Conservation (phyloP, 2,797 vertebrate species). For the Lutjanus argentimaculatus region DNA sequence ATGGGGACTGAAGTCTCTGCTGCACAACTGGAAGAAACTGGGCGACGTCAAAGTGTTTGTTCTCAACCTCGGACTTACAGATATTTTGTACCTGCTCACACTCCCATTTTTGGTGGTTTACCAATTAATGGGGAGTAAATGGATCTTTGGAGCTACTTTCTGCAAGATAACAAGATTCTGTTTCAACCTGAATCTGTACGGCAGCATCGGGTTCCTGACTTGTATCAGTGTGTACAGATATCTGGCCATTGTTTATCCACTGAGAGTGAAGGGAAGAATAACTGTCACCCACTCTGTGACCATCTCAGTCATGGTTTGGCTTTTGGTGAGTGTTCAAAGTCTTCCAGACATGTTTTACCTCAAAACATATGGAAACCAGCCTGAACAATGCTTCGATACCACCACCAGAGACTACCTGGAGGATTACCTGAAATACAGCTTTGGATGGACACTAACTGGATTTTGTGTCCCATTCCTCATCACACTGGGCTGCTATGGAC, state of each 20-base stretch:
- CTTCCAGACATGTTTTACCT: constrained; percentile 82
- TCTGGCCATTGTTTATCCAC: constrained; percentile 87
- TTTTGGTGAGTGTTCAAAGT: constrained; percentile 80
- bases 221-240: constrained; percentile 90
- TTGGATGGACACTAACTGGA: constrained; percentile 77
- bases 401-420: constrained; percentile 30
- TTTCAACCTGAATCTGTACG: constrained; percentile 89
- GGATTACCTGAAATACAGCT: constrained; percentile 80
- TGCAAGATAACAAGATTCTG: constrained; percentile 86
- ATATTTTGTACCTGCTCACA: constrained; percentile 87
- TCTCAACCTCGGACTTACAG: constrained; percentile 86
- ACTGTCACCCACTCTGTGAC: constrained; percentile 29
- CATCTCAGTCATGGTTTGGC: constrained; percentile 80
- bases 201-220: constrained; percentile 91
- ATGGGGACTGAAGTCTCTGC: constrained; percentile 85
- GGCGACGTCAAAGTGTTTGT: constrained; percentile 81
- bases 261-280: constrained; percentile 83
- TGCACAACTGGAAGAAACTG: constrained; percentile 69
- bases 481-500: constrained; percentile 87
- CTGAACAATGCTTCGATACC: constrained; percentile 75
- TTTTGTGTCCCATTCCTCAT: constrained; percentile 85
- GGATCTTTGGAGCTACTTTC: constrained; percentile 85
- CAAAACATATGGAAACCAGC: constrained; percentile 35
- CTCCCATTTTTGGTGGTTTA: constrained; percentile 88
- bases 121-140: constrained; percentile 67